Conservation (phyloP, 2,888 invertebrate species). For the Ennomos quercinarius region DNA sequence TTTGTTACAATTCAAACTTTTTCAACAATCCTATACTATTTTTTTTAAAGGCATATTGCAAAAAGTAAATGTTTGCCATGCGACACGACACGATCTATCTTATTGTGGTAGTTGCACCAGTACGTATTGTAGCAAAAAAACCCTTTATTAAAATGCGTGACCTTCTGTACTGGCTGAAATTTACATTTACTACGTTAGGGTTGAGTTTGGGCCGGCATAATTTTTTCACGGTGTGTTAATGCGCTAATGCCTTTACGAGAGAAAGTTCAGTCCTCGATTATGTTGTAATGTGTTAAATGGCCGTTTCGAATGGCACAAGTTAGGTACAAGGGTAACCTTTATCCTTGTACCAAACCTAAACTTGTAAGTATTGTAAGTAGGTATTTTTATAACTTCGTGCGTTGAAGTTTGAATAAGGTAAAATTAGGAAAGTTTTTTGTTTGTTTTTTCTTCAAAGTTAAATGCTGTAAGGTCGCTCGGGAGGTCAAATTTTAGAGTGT, state of each 20-base stretch:
- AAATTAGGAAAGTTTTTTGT: constrained; percentile 24
- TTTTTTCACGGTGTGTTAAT: constrained; percentile 47
- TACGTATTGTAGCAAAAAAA: too few species aligned
- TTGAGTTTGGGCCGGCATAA: constrained; percentile 33
- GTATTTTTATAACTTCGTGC: constrained; percentile 12
- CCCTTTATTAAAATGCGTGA: background rate
- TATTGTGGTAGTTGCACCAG: too few species aligned
- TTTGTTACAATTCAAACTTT: background rate
- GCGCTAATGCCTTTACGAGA: constrained; percentile 42
- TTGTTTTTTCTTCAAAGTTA: constrained; percentile 16
- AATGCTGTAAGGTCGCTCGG: constrained; percentile 9
- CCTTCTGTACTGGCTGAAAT: constrained; percentile 11
- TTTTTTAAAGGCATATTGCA: too few species aligned
- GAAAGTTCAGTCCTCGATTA: constrained; percentile 33
- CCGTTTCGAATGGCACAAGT: constrained; percentile 35
- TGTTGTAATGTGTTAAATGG: constrained; percentile 37
- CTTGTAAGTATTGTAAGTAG: constrained; percentile 5
- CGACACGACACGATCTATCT: too few species aligned
- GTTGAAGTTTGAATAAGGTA: constrained; percentile 13
- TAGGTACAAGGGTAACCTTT: constrained; percentile 28
- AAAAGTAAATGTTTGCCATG: too few species aligned
- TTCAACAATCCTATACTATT: too few species aligned
- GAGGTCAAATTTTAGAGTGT: constrained; percentile 14
- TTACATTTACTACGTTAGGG: constrained; percentile 8
- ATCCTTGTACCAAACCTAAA: constrained; percentile 18